Conservation (phyloP, 2,113 vertebrate species). For the Tetrax tetrax region DNA sequence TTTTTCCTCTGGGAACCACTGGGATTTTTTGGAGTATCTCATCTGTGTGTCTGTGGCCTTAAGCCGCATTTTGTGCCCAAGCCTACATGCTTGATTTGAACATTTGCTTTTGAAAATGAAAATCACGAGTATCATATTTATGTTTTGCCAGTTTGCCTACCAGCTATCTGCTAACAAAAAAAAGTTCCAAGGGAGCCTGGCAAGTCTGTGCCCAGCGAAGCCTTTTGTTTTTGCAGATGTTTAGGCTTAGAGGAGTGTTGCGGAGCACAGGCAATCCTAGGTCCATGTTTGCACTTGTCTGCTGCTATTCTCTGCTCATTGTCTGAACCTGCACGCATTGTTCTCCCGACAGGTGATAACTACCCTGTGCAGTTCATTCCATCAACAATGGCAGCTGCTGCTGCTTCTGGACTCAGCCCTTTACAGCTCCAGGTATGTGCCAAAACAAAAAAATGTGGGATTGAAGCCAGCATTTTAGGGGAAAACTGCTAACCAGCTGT, state of each 20-base stretch:
- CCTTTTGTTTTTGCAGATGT: slow-evolving; percentile 98
- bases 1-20: background rate
- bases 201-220: slow-evolving; percentile 84
- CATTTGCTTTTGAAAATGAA: slow-evolving; percentile 60
- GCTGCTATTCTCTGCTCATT: slow-evolving; percentile 86
- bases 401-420: slow-evolving; percentile 99
- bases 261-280: slow-evolving; percentile 74
- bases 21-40: background rate
- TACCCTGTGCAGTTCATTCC: slow-evolving; percentile 99
- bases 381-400: slow-evolving; percentile 99
- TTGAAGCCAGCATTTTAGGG: slow-evolving; percentile 84
- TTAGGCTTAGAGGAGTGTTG: slow-evolving; percentile 84
- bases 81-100: slow-evolving; percentile 56
- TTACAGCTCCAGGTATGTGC: slow-evolving; percentile 99
- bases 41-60: slow-evolving; percentile 26
- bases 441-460: slow-evolving; percentile 86
- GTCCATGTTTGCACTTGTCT: slow-evolving; percentile 92
- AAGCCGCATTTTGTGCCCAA: slow-evolving; percentile 49
- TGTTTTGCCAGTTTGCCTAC: slow-evolving; percentile 82
- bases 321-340: slow-evolving; percentile 99
- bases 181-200: slow-evolving; percentile 79
- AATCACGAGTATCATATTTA: slow-evolving; percentile 57
- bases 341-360: slow-evolving; percentile 99
- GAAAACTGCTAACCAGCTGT: slow-evolving; percentile 92
- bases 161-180: slow-evolving; percentile 77